A percentile compares a stretch with the other conserved stretches of the same genome.
phyloP scores from a whole-genome alignment of 2,888 invertebrate genomes.

The Andrena praecox region DNA sequence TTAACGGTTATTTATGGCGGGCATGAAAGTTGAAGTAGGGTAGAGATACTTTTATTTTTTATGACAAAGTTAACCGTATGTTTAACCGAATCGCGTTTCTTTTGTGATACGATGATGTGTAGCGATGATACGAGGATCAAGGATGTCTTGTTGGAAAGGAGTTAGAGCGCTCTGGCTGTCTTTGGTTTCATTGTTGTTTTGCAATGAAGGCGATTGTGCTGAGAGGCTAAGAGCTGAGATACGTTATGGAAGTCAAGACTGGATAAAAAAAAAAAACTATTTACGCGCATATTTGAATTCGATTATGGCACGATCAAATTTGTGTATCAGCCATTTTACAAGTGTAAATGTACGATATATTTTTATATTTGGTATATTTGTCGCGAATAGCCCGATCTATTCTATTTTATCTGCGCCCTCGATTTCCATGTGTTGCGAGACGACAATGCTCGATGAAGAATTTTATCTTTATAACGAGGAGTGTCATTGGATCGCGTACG shows the following conservation, averaged over 20 bases:
- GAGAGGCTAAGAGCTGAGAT: conserved; percentile 27
- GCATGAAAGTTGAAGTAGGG: conserved; percentile 18
- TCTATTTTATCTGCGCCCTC: conserved; percentile 53
- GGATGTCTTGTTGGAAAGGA: conserved; percentile 19
- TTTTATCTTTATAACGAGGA: not conserved
- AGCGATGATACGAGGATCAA: conserved; percentile 8
- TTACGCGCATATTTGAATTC: conserved; percentile 48
- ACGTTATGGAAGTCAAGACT: conserved; percentile 67
- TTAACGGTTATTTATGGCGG: conserved; percentile 24
- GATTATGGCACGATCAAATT: conserved; percentile 47
- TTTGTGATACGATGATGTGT: conserved; percentile 12
- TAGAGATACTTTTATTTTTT: conserved; percentile 37
- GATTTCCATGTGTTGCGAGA: conserved; percentile 30
- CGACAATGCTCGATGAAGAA: not conserved
- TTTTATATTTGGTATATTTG: conserved; percentile 65
- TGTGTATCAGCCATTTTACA: conserved; percentile 66
- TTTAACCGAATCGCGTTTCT: conserved; percentile 13
- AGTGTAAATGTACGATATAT: conserved; percentile 60
- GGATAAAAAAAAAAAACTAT: conserved; percentile 49
- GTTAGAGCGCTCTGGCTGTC: conserved; percentile 31
- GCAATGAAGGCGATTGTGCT: conserved; percentile 42
- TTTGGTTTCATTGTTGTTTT: conserved; percentile 55
- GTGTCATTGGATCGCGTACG: conserved; percentile 17
- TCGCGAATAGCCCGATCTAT: conserved; percentile 45
- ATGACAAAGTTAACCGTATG: conserved; percentile 21